A percentile compares a stretch with the other conserved stretches of the same genome.
Evolutionary conservation across 2,888 invertebrate species (phyloP).

Genomic region (Tineola bisselliella): DNA sequence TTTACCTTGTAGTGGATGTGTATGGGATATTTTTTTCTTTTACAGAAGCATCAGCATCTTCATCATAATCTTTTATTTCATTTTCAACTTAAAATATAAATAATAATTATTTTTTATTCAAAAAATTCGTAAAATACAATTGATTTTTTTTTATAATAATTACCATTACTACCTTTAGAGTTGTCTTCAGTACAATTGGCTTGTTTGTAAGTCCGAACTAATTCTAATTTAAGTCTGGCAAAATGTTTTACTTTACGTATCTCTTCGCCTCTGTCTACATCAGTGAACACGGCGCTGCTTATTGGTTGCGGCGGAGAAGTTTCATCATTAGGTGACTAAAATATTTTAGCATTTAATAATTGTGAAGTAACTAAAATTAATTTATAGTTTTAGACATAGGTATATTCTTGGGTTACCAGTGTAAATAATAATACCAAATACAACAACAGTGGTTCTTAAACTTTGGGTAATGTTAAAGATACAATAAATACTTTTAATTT

Average conservation of each 20-base stretch:
- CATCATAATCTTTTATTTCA: not conserved
- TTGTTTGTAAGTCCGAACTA: slow-evolving; percentile 42
- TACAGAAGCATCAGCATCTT: not conserved
- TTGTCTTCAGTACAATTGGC: slow-evolving; percentile 22
- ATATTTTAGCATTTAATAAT: not conserved
- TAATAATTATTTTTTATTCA: not conserved
- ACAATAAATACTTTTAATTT: too few species aligned
- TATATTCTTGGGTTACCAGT: too few species aligned
- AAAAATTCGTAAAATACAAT: too few species aligned
- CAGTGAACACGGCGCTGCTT: slow-evolving; percentile 28
- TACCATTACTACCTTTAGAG: not conserved
- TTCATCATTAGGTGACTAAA: slow-evolving; percentile 48
- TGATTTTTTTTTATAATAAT: too few species aligned
- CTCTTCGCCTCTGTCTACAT: slow-evolving; percentile 22
- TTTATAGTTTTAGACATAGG: too few species aligned
- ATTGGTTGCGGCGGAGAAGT: slow-evolving; percentile 52
- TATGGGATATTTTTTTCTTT: not conserved
- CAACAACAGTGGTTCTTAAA: too few species aligned
- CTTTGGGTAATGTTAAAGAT: too few species aligned
- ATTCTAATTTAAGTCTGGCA: slow-evolving; percentile 37
- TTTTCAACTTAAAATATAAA: not conserved
- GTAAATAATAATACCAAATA: too few species aligned
- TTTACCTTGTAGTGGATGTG: not conserved
- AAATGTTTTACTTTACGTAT: slow-evolving; percentile 35
- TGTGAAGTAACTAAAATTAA: not conserved